phyloP scores from a whole-genome alignment of 1,140 invertebrate species.

The Pseudomyrmex concolor region DNA sequence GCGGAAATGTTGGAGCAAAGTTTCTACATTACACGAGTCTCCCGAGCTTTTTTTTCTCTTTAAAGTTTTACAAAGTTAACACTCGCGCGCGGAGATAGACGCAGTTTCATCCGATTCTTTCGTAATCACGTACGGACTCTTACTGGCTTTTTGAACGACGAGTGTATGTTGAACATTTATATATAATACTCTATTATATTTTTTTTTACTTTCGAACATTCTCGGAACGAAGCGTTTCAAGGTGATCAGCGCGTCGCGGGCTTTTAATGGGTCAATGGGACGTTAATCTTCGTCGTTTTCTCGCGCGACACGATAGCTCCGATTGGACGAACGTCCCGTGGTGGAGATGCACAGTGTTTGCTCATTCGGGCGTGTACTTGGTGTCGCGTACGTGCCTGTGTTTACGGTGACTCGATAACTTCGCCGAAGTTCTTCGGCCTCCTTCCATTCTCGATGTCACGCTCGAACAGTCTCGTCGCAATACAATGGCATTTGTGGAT shows the following conservation, averaged over 20 bases:
- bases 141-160: too few species aligned
- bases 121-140: too few species aligned
- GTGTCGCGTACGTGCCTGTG: slow-evolving; percentile 44
- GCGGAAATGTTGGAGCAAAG: background rate
- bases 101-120: too few species aligned
- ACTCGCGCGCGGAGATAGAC: too few species aligned
- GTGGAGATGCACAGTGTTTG: slow-evolving; percentile 29
- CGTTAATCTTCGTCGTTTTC: slow-evolving; percentile 36
- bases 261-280: slow-evolving; percentile 47
- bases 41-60: too few species aligned
- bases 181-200: too few species aligned
- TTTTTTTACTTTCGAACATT: too few species aligned
- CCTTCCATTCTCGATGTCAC: slow-evolving; percentile 26
- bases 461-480: slow-evolving; percentile 11
- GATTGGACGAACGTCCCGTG: slow-evolving; percentile 44
- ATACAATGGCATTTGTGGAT: background rate
- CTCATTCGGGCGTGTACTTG: slow-evolving; percentile 29
- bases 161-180: too few species aligned
- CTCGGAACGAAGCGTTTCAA: slow-evolving; percentile 19
- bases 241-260: slow-evolving; percentile 63
- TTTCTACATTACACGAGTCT: too few species aligned
- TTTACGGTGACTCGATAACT: slow-evolving; percentile 53
- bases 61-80: too few species aligned
- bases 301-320: slow-evolving; percentile 26
- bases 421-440: slow-evolving; percentile 60